Conservation (phyloP, 2,888 invertebrate species). For the Podabrus alpinus region DNA sequence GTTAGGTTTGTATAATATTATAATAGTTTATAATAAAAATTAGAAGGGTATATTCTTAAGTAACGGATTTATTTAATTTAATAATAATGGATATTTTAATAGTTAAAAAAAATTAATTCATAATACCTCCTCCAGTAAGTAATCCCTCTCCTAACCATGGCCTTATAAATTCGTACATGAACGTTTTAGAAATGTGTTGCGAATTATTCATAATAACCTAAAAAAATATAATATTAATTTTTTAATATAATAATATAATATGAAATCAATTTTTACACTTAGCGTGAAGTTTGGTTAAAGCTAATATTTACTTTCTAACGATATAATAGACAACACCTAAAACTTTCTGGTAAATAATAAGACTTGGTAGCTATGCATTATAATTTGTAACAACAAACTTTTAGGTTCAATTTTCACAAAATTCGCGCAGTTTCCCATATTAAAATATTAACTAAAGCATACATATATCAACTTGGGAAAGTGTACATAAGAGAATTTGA, state of each 20-base stretch:
- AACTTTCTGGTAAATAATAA: neutral
- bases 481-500: neutral
- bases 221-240: conserved; percentile 12
- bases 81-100: too few species aligned
- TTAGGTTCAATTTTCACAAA: neutral
- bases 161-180: conserved; percentile 34
- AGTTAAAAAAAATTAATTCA: too few species aligned
- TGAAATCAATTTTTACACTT: neutral
- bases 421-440: neutral
- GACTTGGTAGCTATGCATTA: neutral
- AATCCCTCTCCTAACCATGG: conserved; percentile 43
- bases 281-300: neutral
- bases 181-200: conserved; percentile 35
- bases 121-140: conserved; percentile 39
- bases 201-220: conserved; percentile 38
- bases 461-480: neutral
- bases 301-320: neutral
- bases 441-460: neutral
- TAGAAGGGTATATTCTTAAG: too few species aligned
- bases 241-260: neutral
- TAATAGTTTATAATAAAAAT: too few species aligned
- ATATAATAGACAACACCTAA: neutral
- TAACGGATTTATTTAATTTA: too few species aligned
- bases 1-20: too few species aligned
- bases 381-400: neutral